Base-by-base conservation (phyloP, 1,140 invertebrate species). In the Hyles vespertilio region DNA sequence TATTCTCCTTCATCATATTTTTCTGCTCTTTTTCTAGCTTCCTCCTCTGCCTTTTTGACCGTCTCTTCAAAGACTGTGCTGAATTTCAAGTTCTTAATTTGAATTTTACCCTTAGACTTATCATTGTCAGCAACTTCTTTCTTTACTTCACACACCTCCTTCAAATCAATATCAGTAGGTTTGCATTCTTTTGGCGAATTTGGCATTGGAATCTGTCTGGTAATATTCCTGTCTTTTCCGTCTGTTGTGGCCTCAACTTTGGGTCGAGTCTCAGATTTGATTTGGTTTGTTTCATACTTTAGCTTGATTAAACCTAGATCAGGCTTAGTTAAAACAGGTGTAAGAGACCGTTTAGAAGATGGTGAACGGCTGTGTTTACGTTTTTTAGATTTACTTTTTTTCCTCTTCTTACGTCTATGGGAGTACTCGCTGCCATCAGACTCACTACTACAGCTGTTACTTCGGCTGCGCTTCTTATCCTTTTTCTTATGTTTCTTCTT, bases 51-150 rank as follows among this genome's bases (percentile, higher is more conserved):
- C 73, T 92, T 90, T 71, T 92, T 92, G 0, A 93, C 91, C 22
- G 92, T 92, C 63, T 92, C 91, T 70, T 92, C 92, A 80, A 92
- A 94, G 22, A 94, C 91, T 45, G 89, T 72, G 84, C 93, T 93
- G 52, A 92, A 92, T 69, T 93, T 93, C 12, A 94, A 85, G 76
- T 93, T 92, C 71, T 93, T 93, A 65, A 93, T 93, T 64, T 91
- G 84, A 72, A 89, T 90, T 79, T 89, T 90, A 60, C 78, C 83
- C 70, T 90, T 89, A 33, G 70, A 62, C 67, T 89, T 89, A 49
- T 89, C 87, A 70, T 58, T 77, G 45, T 84, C 81, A 10, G 63
- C 32, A 46, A 0, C 69, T 62, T 34, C 51, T 63, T 83, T 85
- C 54, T 80, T 79, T 53, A 36, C 48, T 10, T 87, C 79, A 12